Percentiles rank a stretch among this genome's conserved stretches.
Evolutionary conservation across 1,140 invertebrate genomes (phyloP).

Genomic region (Neotoxoptera formosana): DNA sequence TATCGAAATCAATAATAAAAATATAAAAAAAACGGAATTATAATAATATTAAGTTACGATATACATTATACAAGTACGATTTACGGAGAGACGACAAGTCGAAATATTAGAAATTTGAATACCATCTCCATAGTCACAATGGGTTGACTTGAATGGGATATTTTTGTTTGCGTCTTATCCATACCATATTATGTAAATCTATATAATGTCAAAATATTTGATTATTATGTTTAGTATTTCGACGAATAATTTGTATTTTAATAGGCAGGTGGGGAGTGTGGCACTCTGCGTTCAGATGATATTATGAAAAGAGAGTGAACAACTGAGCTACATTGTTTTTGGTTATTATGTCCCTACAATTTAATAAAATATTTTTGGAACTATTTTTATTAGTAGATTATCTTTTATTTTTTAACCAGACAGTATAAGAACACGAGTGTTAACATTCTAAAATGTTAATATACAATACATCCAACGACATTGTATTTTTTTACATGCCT

Average conservation of each 20-base stretch:
- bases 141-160: neutral
- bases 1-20: neutral
- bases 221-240: neutral
- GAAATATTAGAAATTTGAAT: neutral
- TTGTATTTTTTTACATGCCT: neutral
- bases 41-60: neutral
- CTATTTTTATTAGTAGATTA: neutral
- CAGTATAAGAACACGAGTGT: neutral
- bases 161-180: neutral
- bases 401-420: neutral
- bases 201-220: neutral
- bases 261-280: neutral
- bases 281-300: neutral
- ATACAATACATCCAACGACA: neutral
- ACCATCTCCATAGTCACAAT: neutral
- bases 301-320: neutral
- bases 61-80: neutral
- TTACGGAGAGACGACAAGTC: neutral
- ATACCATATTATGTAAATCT: neutral
- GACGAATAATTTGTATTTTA: neutral
- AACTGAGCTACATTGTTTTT: neutral
- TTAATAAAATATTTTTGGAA: neutral
- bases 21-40: neutral
- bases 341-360: neutral
- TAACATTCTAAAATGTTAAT: neutral